Conservation (phyloP, 2,797 vertebrate genomes). For the Sphenopsis melanotis region DNA sequence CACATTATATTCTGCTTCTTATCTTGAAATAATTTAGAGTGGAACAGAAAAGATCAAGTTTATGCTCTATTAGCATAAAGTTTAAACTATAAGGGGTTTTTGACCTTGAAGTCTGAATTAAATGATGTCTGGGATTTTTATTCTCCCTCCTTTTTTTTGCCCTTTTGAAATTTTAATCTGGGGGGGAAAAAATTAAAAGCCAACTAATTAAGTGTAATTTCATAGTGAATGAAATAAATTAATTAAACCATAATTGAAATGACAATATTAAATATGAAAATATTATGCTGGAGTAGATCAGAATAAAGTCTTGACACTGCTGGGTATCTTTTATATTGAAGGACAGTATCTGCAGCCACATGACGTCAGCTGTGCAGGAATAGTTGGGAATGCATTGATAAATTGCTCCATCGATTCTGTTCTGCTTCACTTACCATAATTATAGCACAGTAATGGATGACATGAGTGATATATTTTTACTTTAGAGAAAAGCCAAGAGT, state of each 20-base stretch:
- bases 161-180: conserved; percentile 64
- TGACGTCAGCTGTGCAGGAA: conserved; percentile 81
- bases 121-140: conserved; percentile 55
- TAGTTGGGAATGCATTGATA: conserved; percentile 86
- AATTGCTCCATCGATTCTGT: conserved; percentile 90
- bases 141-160: conserved; percentile 29
- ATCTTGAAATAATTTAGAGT: conserved; percentile 50
- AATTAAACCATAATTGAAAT: conserved; percentile 77
- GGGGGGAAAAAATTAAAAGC: conserved; percentile 55
- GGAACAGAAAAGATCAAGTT: conserved; percentile 46
- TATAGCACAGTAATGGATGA: conserved; percentile 92
- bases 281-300: conserved; percentile 75
- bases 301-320: conserved; percentile 70
- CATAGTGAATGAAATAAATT: conserved; percentile 75
- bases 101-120: conserved; percentile 66
- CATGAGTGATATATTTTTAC: conserved; percentile 85
- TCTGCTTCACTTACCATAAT: conserved; percentile 96
- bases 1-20: conserved; percentile 45
- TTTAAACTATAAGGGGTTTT: conserved; percentile 55
- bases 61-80: conserved; percentile 56
- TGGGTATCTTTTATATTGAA: conserved; percentile 74
- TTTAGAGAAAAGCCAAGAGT: conserved; percentile 80
- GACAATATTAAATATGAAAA: conserved; percentile 74
- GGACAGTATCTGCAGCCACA: conserved; percentile 78
- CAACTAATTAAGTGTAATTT: conserved; percentile 67